A percentile compares a stretch with the other conserved stretches of the same genome.
Evolutionary conservation across 2,113 vertebrate species (phyloP).

Genomic region (Hyaena hyaena): DNA sequence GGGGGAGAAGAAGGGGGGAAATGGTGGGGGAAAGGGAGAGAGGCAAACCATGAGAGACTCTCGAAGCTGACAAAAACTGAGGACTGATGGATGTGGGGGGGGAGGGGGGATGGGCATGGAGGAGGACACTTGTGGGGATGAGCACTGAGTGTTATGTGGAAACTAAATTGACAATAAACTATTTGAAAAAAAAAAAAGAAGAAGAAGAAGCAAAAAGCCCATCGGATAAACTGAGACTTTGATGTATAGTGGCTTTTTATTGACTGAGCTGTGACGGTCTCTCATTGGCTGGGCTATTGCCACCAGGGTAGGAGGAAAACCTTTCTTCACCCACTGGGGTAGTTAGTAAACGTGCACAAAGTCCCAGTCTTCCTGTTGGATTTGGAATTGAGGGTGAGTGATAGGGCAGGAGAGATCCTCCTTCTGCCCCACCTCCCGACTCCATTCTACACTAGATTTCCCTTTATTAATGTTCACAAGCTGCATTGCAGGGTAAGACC

Average conservation of each 20-base stretch:
- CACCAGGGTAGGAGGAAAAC: background rate
- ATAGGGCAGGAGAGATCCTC: background rate
- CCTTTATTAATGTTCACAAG: background rate
- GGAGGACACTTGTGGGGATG: too few relatives aligned
- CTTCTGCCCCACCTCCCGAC: background rate
- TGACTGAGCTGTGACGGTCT: background rate
- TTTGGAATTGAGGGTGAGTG: background rate
- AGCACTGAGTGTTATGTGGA: too few relatives aligned
- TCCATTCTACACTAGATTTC: background rate
- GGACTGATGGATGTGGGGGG: too few relatives aligned
- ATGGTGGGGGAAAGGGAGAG: too few relatives aligned
- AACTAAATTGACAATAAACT: too few relatives aligned
- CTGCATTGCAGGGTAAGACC: background rate
- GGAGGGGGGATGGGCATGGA: too few relatives aligned
- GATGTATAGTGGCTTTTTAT: background rate
- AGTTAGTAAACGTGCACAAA: background rate
- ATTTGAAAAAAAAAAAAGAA: too few relatives aligned
- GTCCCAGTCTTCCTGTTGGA: background rate
- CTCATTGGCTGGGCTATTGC: background rate
- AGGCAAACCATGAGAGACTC: too few relatives aligned
- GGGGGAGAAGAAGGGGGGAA: too few relatives aligned
- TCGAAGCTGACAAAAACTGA: too few relatives aligned
- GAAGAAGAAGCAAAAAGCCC: background rate
- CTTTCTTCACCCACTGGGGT: background rate
- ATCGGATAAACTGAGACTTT: background rate